Percentiles rank a stretch among this genome's conserved stretches.
Evolutionary conservation across 2,888 invertebrate species (phyloP).

Genomic region (Ferrisia virgata): DNA sequence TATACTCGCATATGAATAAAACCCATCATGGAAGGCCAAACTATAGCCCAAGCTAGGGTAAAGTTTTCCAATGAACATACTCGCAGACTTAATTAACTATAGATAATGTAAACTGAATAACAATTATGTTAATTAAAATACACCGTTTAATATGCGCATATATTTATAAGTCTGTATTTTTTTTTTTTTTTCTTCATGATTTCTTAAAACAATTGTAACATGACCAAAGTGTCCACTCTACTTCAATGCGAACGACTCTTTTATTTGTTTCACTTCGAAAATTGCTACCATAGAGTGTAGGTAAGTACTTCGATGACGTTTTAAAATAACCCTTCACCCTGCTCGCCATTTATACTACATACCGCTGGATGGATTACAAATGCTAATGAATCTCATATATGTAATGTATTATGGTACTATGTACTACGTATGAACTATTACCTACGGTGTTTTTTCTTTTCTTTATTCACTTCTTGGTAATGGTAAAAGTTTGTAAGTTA

Average conservation of each 20-base stretch:
- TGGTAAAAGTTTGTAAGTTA: no score
- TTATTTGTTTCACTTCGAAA: neutral
- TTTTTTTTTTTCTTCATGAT: neutral
- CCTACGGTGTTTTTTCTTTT: neutral
- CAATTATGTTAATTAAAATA: slow-evolving; percentile 42
- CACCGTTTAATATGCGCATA: slow-evolving; percentile 43
- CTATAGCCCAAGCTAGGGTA: slow-evolving; percentile 13
- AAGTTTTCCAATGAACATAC: slow-evolving; percentile 36
- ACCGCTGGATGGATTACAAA: neutral
- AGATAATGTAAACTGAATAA: slow-evolving; percentile 44
- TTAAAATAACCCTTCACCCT: neutral
- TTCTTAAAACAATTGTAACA: slow-evolving; percentile 19
- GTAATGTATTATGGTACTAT: neutral
- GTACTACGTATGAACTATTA: no score
- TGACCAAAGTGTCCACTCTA: neutral
- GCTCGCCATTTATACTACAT: neutral
- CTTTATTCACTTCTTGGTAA: no score
- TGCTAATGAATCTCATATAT: neutral
- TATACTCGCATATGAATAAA: neutral
- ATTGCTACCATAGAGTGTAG: no score
- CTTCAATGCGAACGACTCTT: neutral
- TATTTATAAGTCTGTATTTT: neutral
- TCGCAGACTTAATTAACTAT: slow-evolving; percentile 42
- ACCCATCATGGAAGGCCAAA: slow-evolving; percentile 26
- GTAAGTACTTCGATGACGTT: neutral